Base-by-base conservation (phyloP, 2,888 invertebrate genomes). In the Harpagoxenus sublaevis region DNA sequence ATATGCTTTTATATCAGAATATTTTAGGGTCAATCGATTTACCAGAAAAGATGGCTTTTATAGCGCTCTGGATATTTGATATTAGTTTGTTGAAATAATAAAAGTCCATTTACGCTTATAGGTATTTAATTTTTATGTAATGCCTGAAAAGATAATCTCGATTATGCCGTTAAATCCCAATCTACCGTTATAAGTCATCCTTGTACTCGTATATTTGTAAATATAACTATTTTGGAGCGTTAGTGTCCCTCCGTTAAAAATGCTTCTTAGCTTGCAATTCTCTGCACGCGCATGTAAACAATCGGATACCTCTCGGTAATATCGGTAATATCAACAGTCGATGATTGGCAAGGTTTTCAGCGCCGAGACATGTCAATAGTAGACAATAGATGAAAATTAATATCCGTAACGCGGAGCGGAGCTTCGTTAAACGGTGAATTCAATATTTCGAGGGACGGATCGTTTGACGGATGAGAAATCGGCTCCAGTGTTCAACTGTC, bases 391-490 rank as follows among this genome's bases (percentile, higher is more conserved):
- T 74, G 87, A 83, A 88, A 89, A 87, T 89, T 87, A 89, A 89
- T 87, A 85, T 68, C 57, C 48, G 83, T 83, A 81, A 87, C 84
- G 78, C 53, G 55, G n/a, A 81, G 66, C 53, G 86, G 35, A 83
- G 78, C 83, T 73, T 77, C 53, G 84, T 85, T 79, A 84, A 87
- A 84, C 85, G 87, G 83, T 71, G 87, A 90, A 88, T 89, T 90
- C 90, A 87, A 89, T 89, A 88, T 87, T 87, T 89, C 84, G 87
- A 83, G 89, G 82, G 88, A 88, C 84, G 84, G 86, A 84, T 86
- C 87, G 90, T 89, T 90, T 86, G 87, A 86, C 88, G 86, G 65
- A 86, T 84, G 88, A 87, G 85, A 79, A 85, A 70, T 83, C 82
- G 73, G 84, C 68, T 60, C 62, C 85, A 65, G 71, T 77, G 87